phyloP scores from a whole-genome alignment of 2,888 invertebrate species.

The Cantharis flavilabris region DNA sequence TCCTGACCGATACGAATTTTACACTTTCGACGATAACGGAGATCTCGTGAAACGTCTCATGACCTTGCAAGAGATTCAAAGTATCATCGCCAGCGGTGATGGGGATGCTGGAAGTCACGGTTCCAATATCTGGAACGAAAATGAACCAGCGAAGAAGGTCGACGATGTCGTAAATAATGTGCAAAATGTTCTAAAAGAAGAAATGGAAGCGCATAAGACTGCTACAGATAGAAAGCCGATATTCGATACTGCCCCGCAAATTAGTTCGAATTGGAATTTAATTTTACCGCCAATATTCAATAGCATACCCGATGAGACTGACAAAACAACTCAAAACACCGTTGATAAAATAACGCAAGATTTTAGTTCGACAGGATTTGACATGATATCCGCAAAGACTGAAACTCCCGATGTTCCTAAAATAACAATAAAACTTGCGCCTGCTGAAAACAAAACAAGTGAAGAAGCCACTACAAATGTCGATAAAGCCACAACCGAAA shows the following conservation, averaged over 20 bases:
- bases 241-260: conserved; percentile 70
- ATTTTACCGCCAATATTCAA: conserved; percentile 82
- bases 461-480: background rate
- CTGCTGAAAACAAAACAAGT: background rate
- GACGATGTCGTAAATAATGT: conserved; percentile 82
- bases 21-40: conserved; percentile 83
- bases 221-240: conserved; percentile 52
- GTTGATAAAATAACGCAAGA: conserved; percentile 16
- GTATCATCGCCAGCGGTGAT: conserved; percentile 82
- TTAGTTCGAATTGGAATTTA: conserved; percentile 78
- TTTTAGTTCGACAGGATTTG: conserved; percentile 13
- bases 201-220: conserved; percentile 68
- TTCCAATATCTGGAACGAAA: conserved; percentile 45
- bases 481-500: background rate
- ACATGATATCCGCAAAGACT: conserved; percentile 17
- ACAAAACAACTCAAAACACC: background rate
- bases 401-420: background rate
- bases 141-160: conserved; percentile 67
- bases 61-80: conserved; percentile 84
- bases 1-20: conserved; percentile 86
- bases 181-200: conserved; percentile 80
- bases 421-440: background rate
- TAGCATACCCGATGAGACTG: conserved; percentile 51
- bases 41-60: conserved; percentile 81
- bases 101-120: conserved; percentile 64